Percentiles rank a stretch among this genome's conserved stretches.
phyloP scores from a whole-genome alignment of 2,797 vertebrate genomes.

The Steatocranus sp. region DNA sequence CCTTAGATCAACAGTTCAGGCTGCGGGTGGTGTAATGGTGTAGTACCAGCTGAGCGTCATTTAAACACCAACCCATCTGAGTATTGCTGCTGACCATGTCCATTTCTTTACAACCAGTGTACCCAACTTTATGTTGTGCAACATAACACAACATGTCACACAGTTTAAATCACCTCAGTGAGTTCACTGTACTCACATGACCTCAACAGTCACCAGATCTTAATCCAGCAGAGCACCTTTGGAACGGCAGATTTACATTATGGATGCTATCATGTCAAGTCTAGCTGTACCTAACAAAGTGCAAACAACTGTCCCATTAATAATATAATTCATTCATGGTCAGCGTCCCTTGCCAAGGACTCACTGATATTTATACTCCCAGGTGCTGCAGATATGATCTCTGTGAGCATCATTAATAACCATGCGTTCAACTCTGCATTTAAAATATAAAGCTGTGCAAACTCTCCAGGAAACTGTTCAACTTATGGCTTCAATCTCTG shows the following conservation, averaged over 20 bases:
- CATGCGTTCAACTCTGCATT: rapidly evolving
- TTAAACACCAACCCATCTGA: background rate
- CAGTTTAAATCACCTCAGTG: background rate
- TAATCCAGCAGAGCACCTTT: background rate
- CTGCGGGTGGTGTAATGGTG: background rate
- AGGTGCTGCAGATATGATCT: background rate
- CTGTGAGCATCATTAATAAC: rapidly evolving
- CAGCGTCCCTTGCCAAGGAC: background rate
- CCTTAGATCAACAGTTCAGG: background rate
- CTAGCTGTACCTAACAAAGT: background rate
- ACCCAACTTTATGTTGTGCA: background rate
- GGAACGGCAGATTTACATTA: background rate
- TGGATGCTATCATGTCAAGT: rapidly evolving
- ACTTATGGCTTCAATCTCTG: background rate
- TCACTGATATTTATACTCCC: background rate
- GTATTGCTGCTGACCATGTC: background rate
- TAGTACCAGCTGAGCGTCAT: rapidly evolving
- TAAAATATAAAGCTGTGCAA: background rate
- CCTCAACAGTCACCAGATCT: background rate
- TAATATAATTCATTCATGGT: background rate
- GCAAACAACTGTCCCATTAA: background rate
- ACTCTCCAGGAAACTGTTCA: background rate
- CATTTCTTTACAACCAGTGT: background rate
- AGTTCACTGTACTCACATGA: background rate
- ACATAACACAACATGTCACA: background rate